Evolutionary conservation across 2,113 vertebrate species (phyloP), one percentile per base, ranked within the genome.

Genomic region (Micronycteris hirsuta): DNA sequence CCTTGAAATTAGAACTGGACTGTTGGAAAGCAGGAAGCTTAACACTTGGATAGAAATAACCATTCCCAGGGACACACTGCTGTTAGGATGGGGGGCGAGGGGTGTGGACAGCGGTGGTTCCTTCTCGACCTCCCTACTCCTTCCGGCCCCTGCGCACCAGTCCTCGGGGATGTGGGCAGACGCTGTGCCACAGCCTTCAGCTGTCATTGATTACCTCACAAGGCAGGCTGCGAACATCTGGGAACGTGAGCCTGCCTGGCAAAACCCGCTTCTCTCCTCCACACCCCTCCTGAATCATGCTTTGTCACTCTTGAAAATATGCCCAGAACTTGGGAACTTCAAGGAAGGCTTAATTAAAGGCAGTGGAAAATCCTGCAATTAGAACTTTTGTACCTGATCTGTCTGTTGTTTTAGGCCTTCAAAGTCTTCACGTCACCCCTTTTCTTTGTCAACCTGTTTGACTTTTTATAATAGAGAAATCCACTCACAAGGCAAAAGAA

Each of bases 1-100:
- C 99, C 99, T 99, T 99, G 99, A 99, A 99, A 99, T 99, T 99
- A 99, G 99, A 99, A 99, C 99, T 99, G 99, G 99, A 98, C 98
- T 97, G 97, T 98, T n/a, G 45, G 98, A 97, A 97, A 97, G 98
- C 97, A 78, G 97, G 96, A 98, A 96, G 98, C 98, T 98, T 98
- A 98, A 98, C 98, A 91, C 97, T 98, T 97, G 97, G 98, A 96
- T 98, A 97, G 97, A 94, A 98, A 80, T 68, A 92, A 94, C 97
- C 97, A 61, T 95, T 98, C 97, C 97, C 95, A 58, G 94, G 31
- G 13, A 95, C 77, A 7, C 9, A 0, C 49, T 91, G 93, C 97
- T 82, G 54, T 83, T 91, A 65, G 2, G 68, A 14, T 14, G 31
- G 76, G 81, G 22, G 70, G 82, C n/a, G 16, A 20, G 26, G 24